A percentile compares a stretch with the other conserved stretches of the same genome.
Evolutionary conservation across 2,113 vertebrate species (phyloP).

Genomic region (Callithrix jacchus): DNA sequence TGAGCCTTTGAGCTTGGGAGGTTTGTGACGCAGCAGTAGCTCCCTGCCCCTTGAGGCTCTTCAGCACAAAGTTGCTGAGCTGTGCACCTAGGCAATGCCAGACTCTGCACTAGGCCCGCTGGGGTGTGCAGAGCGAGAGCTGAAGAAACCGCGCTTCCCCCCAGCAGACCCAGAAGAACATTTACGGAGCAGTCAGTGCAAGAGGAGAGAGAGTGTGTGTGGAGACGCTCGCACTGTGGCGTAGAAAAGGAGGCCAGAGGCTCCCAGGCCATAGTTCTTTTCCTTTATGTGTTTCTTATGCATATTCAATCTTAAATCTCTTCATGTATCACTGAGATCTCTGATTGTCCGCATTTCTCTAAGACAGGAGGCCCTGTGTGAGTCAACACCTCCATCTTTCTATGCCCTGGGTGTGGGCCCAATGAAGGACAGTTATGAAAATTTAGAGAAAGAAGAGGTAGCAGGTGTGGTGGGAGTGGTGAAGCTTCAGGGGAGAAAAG

Average conservation of each 20-base stretch:
- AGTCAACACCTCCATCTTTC: neutral
- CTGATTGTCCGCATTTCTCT: neutral
- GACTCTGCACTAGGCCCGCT: fast-evolving
- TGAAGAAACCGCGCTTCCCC: fast-evolving
- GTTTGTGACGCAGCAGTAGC: fast-evolving
- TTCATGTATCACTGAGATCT: fast-evolving
- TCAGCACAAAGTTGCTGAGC: fast-evolving
- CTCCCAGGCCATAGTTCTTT: too few species aligned
- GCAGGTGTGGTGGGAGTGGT: too few species aligned
- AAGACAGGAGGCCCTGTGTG: fast-evolving
- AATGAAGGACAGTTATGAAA: neutral
- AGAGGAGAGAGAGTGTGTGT: fast-evolving
- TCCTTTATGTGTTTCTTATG: neutral
- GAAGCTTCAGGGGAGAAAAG: neutral
- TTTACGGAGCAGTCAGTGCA: fast-evolving
- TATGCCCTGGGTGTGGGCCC: neutral
- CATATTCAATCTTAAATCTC: neutral
- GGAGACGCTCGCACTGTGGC: fast-evolving
- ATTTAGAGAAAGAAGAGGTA: neutral
- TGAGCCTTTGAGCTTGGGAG: neutral
- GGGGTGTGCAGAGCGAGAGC: too few species aligned
- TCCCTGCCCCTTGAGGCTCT: fast-evolving
- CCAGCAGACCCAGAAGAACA: fast-evolving
- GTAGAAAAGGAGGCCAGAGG: too few species aligned
- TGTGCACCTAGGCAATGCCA: fast-evolving